Base-by-base conservation (phyloP, 2,113 vertebrate species). In the Sula dactylatra region DNA sequence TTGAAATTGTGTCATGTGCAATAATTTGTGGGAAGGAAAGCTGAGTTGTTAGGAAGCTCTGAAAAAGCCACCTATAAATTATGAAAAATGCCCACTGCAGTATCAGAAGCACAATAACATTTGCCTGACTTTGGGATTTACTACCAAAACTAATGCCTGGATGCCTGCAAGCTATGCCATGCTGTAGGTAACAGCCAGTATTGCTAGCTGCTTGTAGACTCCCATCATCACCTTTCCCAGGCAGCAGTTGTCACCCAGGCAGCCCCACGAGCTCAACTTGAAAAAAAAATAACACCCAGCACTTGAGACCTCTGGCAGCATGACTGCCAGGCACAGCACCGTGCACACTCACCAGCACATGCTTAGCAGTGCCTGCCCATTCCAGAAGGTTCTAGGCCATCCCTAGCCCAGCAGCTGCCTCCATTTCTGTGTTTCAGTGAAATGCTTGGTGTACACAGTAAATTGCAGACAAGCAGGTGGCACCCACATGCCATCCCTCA, bases 321-420 rank as follows among this genome's bases (percentile, higher is more conserved):
- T 0, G 2, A 25, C 49, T 44, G 32, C 8, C 0, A 0, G 24
- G 26, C 17, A 19, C 0, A 0, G 52, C 36, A 22, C 31, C 2
- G 1, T 12, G 21, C 1, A 4, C 8, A 11, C 47, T 42, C 71
- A 61, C 29, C n/a, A 47, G 18, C 27, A 34, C 56, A 16, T n/a
- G 21, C 21, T 59, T 34, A 59, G 26, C 22, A 18, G 38, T 6
- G 31, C 6, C 6, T 3, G 1, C 25, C 13, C 26, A 22, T 84
- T 76, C 69, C 16, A 45, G 79, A 84, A 84, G 13, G 13, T 83
- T 80, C 61, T 27, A 14, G 27, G 13, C 2, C 3, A n/a, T 54
- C 16, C 34, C 70, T 26, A 77, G 34, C 25, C 29, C 25, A 34
- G 21, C 32, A 32, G 9, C 29, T 45, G 13, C 29, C 34, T 40